A percentile compares a stretch with the other conserved stretches of the same genome.
phyloP scores from a whole-genome alignment of 2,888 invertebrate species.

The Ceriagrion tenellum region DNA sequence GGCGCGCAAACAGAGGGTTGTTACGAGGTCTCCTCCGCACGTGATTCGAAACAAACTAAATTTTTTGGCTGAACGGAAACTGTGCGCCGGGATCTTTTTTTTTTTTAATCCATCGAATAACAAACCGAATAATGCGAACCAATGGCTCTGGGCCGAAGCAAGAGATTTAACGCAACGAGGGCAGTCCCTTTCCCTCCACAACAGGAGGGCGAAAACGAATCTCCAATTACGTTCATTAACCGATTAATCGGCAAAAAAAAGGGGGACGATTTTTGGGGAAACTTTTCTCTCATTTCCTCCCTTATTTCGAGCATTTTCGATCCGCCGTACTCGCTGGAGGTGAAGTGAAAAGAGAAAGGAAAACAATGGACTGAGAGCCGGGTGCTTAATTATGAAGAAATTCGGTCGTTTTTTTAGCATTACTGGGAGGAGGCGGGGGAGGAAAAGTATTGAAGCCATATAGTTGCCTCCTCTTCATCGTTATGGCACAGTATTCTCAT shows the following conservation, averaged over 20 bases:
- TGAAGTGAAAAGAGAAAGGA: neutral
- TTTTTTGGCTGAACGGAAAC: neutral
- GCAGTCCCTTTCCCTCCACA: no score
- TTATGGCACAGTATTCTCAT: constrained; percentile 28
- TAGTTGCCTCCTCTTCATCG: neutral
- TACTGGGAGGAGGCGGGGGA: no score
- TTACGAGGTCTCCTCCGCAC: neutral
- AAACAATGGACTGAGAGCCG: neutral
- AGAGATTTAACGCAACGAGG: no score
- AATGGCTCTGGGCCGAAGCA: neutral
- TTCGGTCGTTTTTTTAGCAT: neutral
- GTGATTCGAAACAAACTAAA: neutral
- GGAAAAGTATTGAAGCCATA: no score
- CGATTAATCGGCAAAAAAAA: neutral
- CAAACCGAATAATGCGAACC: neutral
- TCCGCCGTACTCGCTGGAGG: neutral
- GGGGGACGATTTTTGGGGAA: neutral
- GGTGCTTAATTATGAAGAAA: neutral
- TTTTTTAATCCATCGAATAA: neutral
- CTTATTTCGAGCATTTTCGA: neutral
- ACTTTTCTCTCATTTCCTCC: neutral
- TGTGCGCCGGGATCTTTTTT: neutral
- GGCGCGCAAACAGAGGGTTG: neutral
- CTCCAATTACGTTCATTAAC: constrained; percentile 20
- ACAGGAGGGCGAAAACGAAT: no score